These are phyloP conservation scores for Sisyra nigra DNA, from an alignment of 2,888 invertebrate genomes.

Conservation along the genomic window DNA sequence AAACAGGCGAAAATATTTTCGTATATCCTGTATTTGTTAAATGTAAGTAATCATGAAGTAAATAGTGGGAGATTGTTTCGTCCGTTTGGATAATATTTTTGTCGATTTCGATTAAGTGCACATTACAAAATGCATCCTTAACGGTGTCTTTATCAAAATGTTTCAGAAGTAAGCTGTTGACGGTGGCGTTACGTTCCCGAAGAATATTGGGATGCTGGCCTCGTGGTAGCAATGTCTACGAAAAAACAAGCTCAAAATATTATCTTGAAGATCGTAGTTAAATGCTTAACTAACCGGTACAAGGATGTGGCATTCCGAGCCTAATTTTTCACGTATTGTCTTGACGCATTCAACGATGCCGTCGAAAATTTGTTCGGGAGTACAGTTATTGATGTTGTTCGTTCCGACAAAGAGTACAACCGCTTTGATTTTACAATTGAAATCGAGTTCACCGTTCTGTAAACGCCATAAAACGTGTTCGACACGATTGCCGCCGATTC, in stretches of 20 bases:
- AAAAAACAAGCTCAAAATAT: constrained; percentile 11
- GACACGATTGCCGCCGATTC: constrained; percentile 49
- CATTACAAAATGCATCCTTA: constrained; percentile 17
- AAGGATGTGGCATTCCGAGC: constrained; percentile 37
- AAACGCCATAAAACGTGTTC: constrained; percentile 54
- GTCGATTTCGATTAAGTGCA: constrained; percentile 24
- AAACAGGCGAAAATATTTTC: constrained; percentile 39
- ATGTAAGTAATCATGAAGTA: constrained; percentile 55
- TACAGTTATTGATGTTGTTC: constrained; percentile 40
- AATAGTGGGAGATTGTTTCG: constrained; percentile 40
- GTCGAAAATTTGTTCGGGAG: constrained; percentile 40
- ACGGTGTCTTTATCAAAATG: constrained; percentile 23
- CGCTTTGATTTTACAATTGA: constrained; percentile 47
- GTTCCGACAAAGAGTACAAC: constrained; percentile 48
- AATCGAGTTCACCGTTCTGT: constrained; percentile 47
- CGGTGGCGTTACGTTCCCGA: constrained; percentile 38
- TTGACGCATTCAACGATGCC: constrained; percentile 43
- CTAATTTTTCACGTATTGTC: constrained; percentile 35
- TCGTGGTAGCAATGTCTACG: constrained; percentile 45
- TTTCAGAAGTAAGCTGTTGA: constrained; percentile 36
- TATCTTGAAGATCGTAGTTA: neutral
- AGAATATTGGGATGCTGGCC: constrained; percentile 46
- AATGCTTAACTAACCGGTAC: constrained; percentile 34
- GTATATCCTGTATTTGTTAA: constrained; percentile 44
- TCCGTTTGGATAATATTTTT: constrained; percentile 29